Conservation (phyloP, 2,113 vertebrate species). For the Xiphorhynchus elegans region DNA sequence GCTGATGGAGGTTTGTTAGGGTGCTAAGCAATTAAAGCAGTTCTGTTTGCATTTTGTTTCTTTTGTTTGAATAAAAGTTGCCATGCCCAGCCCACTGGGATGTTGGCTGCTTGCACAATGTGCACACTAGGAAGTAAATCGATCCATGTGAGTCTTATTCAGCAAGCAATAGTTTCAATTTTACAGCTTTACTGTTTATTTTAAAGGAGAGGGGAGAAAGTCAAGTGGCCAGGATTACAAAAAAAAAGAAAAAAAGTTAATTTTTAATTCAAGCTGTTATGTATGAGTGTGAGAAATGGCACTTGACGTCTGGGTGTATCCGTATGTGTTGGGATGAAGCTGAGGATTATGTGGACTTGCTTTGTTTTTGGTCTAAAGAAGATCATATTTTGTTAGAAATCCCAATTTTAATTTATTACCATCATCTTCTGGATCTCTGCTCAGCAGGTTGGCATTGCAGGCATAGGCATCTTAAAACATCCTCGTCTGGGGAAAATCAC, state of each 20-base stretch:
- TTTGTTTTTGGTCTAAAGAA: neutral
- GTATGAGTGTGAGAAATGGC: neutral
- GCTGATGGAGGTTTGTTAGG: neutral
- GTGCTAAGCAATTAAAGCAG: neutral
- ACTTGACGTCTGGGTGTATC: accelerated
- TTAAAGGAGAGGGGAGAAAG: neutral
- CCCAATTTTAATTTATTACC: neutral
- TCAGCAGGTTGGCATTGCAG: neutral
- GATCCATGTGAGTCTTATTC: neutral
- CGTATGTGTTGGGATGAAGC: neutral
- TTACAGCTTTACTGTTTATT: neutral
- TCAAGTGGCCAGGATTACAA: neutral
- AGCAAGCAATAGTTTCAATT: neutral
- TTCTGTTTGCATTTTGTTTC: neutral
- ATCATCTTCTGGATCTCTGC: neutral
- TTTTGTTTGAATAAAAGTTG: neutral
- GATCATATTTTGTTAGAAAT: neutral
- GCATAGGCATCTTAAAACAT: neutral
- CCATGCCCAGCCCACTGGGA: neutral
- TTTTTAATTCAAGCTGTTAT: neutral
- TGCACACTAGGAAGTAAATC: neutral
- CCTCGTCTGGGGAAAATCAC: accelerated
- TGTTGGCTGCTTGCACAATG: neutral
- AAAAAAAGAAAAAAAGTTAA: neutral
- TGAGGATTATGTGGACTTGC: neutral